Conservation (phyloP, 1,140 invertebrate genomes). For the Cotesia chilonis region DNA sequence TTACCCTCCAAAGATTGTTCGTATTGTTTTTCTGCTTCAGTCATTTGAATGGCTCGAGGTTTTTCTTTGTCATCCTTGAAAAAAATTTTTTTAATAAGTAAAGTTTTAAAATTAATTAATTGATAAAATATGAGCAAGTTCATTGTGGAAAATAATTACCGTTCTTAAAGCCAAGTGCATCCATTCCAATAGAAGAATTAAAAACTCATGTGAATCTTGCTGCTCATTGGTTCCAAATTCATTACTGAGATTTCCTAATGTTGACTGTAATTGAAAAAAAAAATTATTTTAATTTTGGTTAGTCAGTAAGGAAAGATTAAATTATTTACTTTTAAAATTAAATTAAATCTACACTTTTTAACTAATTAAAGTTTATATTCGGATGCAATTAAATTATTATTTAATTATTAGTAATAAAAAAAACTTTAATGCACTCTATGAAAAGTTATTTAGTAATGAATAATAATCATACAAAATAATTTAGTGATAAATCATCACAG, state of each 20-base stretch:
- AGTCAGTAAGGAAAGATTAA: neutral
- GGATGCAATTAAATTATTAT: no score
- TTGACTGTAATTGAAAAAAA: slow-evolving; percentile 65
- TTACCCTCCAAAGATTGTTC: slow-evolving; percentile 76
- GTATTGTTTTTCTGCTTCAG: slow-evolving; percentile 75
- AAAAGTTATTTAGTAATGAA: no score
- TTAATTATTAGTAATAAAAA: no score
- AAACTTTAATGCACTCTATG: no score
- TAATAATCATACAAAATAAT: no score
- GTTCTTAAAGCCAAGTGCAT: slow-evolving; percentile 88
- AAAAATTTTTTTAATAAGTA: neutral
- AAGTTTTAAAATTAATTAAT: no score
- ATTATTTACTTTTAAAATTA: no score
- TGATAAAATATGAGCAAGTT: no score
- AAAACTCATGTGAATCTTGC: slow-evolving; percentile 95
- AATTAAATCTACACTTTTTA: no score
- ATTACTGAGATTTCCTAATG: slow-evolving; percentile 77
- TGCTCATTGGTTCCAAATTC: slow-evolving; percentile 87
- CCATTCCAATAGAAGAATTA: slow-evolving; percentile 89
- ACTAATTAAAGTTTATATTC: no score
- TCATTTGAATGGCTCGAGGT: slow-evolving; percentile 40
- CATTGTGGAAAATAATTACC: slow-evolving; percentile 55
- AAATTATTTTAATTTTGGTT: slow-evolving; percentile 17
- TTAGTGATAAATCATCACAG: no score
- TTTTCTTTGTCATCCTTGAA: slow-evolving; percentile 46